These are phyloP conservation scores for Acronicta leporina DNA, from an alignment of 2,888 invertebrate species.

Conservation along the genomic window DNA sequence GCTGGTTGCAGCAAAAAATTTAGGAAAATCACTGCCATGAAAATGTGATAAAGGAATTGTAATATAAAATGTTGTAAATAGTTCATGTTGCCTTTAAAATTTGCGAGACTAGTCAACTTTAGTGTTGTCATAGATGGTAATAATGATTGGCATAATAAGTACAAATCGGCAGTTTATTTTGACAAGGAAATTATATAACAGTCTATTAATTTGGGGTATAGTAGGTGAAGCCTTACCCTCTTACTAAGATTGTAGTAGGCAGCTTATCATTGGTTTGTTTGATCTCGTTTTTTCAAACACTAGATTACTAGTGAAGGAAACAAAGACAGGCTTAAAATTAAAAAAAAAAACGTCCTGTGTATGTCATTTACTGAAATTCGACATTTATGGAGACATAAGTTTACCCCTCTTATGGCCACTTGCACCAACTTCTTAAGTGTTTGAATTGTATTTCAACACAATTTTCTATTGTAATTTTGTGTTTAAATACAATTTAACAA, in stretches of 20 bases:
- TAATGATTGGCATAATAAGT: conserved; percentile 26
- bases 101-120: conserved; percentile 13
- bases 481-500: no score
- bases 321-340: background rate
- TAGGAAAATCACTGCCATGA: conserved; percentile 33
- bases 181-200: background rate
- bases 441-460: no score
- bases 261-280: background rate
- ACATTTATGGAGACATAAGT: no score
- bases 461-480: no score
- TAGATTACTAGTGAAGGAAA: background rate
- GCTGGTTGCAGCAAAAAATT: background rate
- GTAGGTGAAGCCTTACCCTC: background rate
- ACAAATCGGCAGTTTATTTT: conserved; percentile 24
- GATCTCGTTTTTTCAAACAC: background rate
- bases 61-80: conserved; percentile 32
- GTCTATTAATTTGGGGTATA: background rate
- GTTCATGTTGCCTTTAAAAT: conserved; percentile 21
- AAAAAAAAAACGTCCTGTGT: no score
- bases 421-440: no score
- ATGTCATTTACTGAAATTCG: no score
- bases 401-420: no score
- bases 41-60: conserved; percentile 29
- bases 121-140: background rate
- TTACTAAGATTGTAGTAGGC: background rate